phyloP scores from a whole-genome alignment of 2,797 vertebrate species.

The Halcyon badia region DNA sequence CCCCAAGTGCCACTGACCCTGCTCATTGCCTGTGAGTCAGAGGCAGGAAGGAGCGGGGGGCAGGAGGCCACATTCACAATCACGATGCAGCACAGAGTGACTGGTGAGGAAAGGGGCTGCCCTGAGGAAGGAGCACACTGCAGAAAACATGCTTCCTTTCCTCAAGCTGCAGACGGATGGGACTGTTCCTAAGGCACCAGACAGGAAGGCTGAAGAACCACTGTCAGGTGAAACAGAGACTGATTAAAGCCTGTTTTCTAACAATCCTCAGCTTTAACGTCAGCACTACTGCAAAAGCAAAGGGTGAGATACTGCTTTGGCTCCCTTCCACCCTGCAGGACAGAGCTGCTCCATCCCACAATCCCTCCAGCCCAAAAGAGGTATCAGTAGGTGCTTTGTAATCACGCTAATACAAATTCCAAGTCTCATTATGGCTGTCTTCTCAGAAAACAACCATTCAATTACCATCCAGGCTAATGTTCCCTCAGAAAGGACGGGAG shows the following conservation, averaged over 20 bases:
- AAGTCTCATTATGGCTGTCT: background rate
- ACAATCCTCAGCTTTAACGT: background rate
- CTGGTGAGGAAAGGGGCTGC: background rate
- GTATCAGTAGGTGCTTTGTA: background rate
- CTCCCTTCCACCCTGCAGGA: background rate
- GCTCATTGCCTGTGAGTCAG: fast-evolving
- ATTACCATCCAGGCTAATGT: background rate
- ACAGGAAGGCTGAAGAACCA: background rate
- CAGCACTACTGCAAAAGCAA: background rate
- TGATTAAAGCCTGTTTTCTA: background rate
- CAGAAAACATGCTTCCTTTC: background rate
- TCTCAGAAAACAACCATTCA: background rate
- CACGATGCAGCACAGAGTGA: fast-evolving
- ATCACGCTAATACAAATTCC: background rate
- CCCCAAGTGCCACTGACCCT: fast-evolving
- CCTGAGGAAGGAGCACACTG: background rate
- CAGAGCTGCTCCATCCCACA: background rate
- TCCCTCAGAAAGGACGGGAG: background rate
- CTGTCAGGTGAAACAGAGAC: background rate
- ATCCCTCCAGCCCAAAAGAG: fast-evolving
- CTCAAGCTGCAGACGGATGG: background rate
- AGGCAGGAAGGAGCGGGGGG: background rate
- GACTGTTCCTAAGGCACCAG: background rate
- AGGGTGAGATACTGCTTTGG: background rate
- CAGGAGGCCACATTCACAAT: background rate